Evolutionary conservation across 2,113 vertebrate species (phyloP).

Genomic region (Oncorhynchus mykiss): DNA sequence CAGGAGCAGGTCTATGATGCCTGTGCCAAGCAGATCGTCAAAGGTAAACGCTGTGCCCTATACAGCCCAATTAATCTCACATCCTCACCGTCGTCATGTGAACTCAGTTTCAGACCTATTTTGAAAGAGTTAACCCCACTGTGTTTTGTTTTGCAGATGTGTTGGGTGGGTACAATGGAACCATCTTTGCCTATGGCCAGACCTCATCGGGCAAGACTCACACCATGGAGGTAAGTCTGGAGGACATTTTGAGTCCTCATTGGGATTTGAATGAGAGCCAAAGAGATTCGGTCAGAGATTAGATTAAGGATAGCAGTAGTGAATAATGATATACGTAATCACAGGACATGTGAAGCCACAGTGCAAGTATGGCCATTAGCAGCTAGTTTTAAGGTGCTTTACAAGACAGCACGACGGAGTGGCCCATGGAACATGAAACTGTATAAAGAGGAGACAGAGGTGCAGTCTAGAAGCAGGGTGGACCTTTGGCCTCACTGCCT

Average conservation of each 20-base stretch:
- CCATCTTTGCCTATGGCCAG: slow-evolving; percentile 93
- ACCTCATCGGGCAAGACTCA: slow-evolving; percentile 91
- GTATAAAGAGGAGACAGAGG: not conserved
- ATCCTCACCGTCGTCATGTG: not conserved
- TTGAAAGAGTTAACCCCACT: not conserved
- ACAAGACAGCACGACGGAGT: no score
- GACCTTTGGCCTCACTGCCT: not conserved
- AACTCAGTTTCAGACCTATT: not conserved
- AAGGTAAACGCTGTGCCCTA: slow-evolving; percentile 75
- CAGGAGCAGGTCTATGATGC: slow-evolving; percentile 91
- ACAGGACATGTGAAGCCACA: no score
- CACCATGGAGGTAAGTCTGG: slow-evolving; percentile 81
- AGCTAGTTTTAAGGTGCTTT: no score
- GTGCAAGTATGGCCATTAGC: no score
- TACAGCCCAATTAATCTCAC: not conserved
- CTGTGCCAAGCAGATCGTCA: slow-evolving; percentile 92
- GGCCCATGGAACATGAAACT: not conserved
- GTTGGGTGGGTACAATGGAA: slow-evolving; percentile 91
- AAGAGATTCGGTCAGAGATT: not conserved
- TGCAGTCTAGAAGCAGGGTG: not conserved
- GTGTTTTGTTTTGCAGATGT: slow-evolving; percentile 76
- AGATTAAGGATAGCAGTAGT: not conserved
- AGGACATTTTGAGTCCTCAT: not conserved
- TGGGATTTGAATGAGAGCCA: not conserved
- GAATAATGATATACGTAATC: not conserved